These are phyloP conservation scores for Choloepus hoffmanni DNA, from an alignment of 2,113 vertebrate genomes.

Conservation along the genomic window DNA sequence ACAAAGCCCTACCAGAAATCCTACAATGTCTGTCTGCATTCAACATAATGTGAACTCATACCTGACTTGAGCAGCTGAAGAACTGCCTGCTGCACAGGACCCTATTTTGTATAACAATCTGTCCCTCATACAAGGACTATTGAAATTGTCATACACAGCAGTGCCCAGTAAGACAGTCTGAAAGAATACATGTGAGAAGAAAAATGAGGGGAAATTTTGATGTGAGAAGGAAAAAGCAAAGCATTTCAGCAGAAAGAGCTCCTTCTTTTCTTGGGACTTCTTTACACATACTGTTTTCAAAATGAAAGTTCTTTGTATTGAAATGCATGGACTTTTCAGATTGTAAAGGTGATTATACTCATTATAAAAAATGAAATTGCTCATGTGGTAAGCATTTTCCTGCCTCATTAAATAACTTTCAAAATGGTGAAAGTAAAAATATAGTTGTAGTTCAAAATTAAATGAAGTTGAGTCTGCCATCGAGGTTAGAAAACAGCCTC, in stretches of 20 bases:
- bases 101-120: not conserved
- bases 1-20: not conserved
- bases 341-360: not conserved
- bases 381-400: not conserved
- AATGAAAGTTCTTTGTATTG: not conserved
- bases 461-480: not conserved
- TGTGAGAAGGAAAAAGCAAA: not conserved
- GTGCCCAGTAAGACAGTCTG: not conserved
- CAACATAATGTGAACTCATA: not conserved
- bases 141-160: not conserved
- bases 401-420: not conserved
- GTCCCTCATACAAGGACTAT: not conserved
- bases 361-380: not conserved
- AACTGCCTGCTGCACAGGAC: not conserved
- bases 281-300: not conserved
- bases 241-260: not conserved
- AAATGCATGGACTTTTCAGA: not conserved
- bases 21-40: not conserved
- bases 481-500: not conserved
- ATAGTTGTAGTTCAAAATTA: not conserved
- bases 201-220: not conserved
- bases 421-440: constrained; percentile 48
- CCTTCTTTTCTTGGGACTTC: not conserved
- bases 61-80: not conserved
- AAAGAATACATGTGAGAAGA: not conserved